Conservation (phyloP, 2,888 invertebrate genomes). For the Trachelus iudaicus region DNA sequence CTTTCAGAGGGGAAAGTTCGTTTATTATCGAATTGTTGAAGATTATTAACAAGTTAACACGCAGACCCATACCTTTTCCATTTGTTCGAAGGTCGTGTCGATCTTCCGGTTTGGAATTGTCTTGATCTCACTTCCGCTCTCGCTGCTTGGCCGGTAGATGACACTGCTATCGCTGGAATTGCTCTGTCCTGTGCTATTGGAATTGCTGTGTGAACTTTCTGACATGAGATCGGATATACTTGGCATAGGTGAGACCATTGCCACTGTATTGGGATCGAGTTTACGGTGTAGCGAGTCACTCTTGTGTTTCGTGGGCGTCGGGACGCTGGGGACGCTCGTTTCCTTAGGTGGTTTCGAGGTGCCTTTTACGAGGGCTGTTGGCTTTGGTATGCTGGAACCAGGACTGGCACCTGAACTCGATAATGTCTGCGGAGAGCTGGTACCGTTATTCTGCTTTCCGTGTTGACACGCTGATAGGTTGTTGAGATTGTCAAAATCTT, state of each 20-base stretch:
- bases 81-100: constrained; percentile 65
- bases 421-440: constrained; percentile 32
- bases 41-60: constrained; percentile 69
- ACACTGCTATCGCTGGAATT: constrained; percentile 81
- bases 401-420: constrained; percentile 43
- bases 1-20: constrained; percentile 36
- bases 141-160: constrained; percentile 79
- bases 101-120: constrained; percentile 70
- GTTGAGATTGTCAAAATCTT: background rate
- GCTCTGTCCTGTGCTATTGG: constrained; percentile 73
- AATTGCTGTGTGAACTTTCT: constrained; percentile 73
- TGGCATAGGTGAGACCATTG: constrained; percentile 82
- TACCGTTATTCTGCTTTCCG: constrained; percentile 23
- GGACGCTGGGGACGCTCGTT: constrained; percentile 62
- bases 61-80: constrained; percentile 67
- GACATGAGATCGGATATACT: constrained; percentile 73
- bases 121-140: constrained; percentile 74
- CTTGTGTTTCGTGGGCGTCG: constrained; percentile 67
- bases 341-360: constrained; percentile 80
- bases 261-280: constrained; percentile 59
- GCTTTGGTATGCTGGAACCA: constrained; percentile 85
- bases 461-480: background rate
- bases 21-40: background rate
- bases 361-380: constrained; percentile 92
- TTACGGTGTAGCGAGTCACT: constrained; percentile 53